Evolutionary conservation across 1,140 invertebrate species (phyloP).

Genomic region (Zaprionus tsacasi): DNA sequence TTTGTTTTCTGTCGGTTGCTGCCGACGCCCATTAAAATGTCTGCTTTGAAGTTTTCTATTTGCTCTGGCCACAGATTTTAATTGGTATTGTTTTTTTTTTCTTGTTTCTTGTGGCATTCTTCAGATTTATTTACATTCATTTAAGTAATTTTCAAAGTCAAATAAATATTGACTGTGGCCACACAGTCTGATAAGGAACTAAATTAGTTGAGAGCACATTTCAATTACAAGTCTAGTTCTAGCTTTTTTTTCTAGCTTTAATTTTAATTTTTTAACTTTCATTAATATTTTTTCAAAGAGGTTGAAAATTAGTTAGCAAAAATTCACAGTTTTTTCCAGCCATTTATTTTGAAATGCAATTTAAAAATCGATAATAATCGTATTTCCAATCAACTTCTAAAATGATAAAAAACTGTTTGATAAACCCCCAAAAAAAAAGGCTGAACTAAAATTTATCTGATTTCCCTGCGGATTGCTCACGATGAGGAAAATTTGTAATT

Average conservation of each 20-base stretch:
- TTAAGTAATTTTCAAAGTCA: conserved; percentile 32
- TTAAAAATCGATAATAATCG: not conserved
- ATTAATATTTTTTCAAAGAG: not conserved
- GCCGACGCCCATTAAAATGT: conserved; percentile 13
- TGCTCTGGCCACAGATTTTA: conserved; percentile 52
- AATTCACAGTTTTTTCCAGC: not conserved
- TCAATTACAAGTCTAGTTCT: not conserved
- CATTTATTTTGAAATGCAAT: not conserved
- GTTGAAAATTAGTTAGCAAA: not conserved
- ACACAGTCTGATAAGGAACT: not conserved
- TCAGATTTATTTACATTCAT: conserved; percentile 39
- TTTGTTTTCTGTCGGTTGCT: not conserved
- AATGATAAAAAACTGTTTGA: not conserved
- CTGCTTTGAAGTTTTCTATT: conserved; percentile 21
- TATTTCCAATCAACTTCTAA: not conserved
- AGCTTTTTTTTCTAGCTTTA: not conserved
- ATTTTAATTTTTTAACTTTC: not conserved
- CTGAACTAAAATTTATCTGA: not conserved
- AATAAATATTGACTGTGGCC: conserved; percentile 22
- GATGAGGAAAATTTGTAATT: not conserved
- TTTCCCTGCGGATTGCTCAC: not conserved
- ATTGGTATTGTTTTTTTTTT: conserved; percentile 51
- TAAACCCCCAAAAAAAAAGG: not conserved
- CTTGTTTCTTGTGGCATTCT: conserved; percentile 15
- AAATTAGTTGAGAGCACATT: not conserved